Evolutionary conservation across 1,140 invertebrate genomes (phyloP).

Genomic region (Stegodyphus dumicola): DNA sequence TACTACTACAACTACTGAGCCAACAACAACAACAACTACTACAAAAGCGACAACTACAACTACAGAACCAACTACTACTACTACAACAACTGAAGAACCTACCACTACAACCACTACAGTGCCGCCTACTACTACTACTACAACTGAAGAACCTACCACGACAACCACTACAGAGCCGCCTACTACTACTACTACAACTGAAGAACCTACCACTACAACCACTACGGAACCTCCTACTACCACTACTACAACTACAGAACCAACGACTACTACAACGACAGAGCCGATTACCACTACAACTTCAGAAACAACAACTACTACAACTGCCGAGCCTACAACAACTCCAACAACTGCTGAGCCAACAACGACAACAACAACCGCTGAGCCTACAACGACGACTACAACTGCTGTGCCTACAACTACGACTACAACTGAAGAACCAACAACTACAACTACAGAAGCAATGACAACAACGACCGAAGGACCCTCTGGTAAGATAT

Average conservation of each 20-base stretch:
- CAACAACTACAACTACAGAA: neutral
- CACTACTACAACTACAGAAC: constrained; percentile 1
- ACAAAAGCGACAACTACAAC: constrained; percentile 7
- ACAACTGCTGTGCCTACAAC: neutral
- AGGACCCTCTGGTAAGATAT: too few species aligned
- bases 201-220: neutral
- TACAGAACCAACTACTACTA: neutral
- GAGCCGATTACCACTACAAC: neutral
- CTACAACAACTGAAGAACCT: neutral
- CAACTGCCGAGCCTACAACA: constrained; percentile 7
- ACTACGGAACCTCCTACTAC: constrained; percentile 12
- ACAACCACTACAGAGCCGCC: constrained; percentile 16
- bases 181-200: neutral
- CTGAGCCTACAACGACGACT: neutral
- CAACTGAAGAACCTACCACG: neutral
- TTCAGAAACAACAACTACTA: constrained; percentile 4
- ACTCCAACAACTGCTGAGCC: neutral
- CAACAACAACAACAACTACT: neutral
- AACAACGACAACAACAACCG: neutral
- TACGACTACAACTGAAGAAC: neutral
- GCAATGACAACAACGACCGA: too few species aligned
- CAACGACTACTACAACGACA: constrained; percentile 16
- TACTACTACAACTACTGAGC: too few species aligned
- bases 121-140: neutral
- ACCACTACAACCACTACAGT: neutral